These are phyloP conservation scores for Bolborhynchus lineola DNA, from an alignment of 2,113 vertebrate genomes.

Conservation along the genomic window DNA sequence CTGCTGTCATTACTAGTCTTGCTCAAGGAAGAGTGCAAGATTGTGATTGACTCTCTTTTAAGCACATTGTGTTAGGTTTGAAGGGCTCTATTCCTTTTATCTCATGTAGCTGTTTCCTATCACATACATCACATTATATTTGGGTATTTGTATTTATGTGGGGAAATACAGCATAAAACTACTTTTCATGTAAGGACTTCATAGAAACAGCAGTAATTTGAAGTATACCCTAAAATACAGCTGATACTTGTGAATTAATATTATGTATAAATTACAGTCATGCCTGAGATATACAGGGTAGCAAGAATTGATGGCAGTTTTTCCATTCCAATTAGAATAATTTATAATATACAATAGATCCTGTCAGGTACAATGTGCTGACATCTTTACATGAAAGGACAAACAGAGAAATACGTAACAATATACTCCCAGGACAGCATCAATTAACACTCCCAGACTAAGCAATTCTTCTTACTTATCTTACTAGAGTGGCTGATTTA, in stretches of 20 bases:
- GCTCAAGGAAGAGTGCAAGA: neutral
- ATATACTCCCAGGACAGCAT: slow-evolving; percentile 38
- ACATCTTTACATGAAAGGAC: slow-evolving; percentile 20
- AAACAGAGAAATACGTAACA: slow-evolving; percentile 36
- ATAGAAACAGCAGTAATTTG: neutral
- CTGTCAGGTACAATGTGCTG: slow-evolving; percentile 21
- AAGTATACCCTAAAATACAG: neutral
- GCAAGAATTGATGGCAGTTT: neutral
- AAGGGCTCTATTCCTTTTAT: neutral
- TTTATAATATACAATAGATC: slow-evolving; percentile 1
- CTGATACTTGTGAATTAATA: neutral
- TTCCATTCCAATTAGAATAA: slow-evolving; percentile 29
- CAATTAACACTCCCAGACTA: slow-evolving; percentile 41
- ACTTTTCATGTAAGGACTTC: neutral
- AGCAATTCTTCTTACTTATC: slow-evolving; percentile 46
- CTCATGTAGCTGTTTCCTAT: neutral
- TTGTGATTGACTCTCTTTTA: neutral
- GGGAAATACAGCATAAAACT: neutral
- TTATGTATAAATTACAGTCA: neutral
- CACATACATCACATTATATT: neutral
- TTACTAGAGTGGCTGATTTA: slow-evolving; percentile 23
- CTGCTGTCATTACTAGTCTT: neutral
- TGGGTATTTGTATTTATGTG: accelerated
- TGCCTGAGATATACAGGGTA: neutral
- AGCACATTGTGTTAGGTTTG: neutral